Evolutionary conservation across 53 echinoderm and acorn worm species (phyloP), one percentile per base, ranked within the genome.

Genomic region (Temnopleurus reevesii): DNA sequence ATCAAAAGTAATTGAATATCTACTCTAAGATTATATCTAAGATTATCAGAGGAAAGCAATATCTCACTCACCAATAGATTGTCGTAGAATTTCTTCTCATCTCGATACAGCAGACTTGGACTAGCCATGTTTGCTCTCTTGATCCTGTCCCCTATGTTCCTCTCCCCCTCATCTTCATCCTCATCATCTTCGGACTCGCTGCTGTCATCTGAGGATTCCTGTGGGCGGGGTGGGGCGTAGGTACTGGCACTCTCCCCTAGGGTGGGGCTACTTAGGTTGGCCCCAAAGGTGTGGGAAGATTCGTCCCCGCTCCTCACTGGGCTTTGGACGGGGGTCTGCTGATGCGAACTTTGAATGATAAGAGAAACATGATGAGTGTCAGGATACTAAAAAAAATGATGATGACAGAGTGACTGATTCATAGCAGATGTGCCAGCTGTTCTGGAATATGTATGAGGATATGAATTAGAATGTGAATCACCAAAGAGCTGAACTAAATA

Each of bases 221-320:
- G 81, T 12, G 46, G 86, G 10, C 51, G 38, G 8, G 81, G 89
- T 45, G 93, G 94, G 17, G 90, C 90, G 24, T 90, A 94, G 29
- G 94, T 95, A 47, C 95, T 95, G 43, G 95, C 98, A 88, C 98
- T 98, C 87, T 98, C 98, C 29, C 98, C 98, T 12, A 98, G 89
- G 53, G 94, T 93, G 12, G 98, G 98, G 66, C 95, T 95, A 15
- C 80, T 81, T 5, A 98, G 89, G 55, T 90, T 90, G 35, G 92
- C 89, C 59, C 84, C 77, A 24, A 90, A 90, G 85, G 44, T 84
- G 18, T 61, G 24, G 64, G 71, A 49, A 28, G 87, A 81, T n/a
- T 76, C 55, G 30, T 90, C 55, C 8, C 4, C 13, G 5, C 84
- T 23, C 21, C 89, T 92, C 76, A 66, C 54, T 46, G 90, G 59